These are phyloP conservation scores for Trichogramma evanescens DNA, from an alignment of 2,888 invertebrate genomes.

Conservation along the genomic window DNA sequence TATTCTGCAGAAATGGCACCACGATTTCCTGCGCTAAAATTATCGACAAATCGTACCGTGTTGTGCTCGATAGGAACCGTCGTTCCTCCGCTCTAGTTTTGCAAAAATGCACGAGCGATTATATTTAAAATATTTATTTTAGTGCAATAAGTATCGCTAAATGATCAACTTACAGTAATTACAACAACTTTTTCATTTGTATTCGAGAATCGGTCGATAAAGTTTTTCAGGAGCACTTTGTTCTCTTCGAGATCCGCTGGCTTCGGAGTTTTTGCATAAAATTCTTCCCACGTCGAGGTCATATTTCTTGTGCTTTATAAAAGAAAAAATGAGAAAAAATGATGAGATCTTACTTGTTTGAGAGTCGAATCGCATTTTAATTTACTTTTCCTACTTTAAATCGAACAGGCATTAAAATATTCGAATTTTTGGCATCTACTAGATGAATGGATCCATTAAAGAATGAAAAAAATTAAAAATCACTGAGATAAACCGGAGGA, in stretches of 20 bases:
- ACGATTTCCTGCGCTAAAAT: conserved; percentile 94
- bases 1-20: conserved; percentile 94
- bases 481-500: too few species aligned
- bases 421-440: too few species aligned
- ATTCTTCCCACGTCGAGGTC: conserved; percentile 71
- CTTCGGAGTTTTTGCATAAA: conserved; percentile 71
- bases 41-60: conserved; percentile 96
- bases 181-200: conserved; percentile 66
- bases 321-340: not conserved
- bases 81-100: conserved; percentile 83
- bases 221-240: conserved; percentile 64
- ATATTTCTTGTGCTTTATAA: conserved; percentile 23
- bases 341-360: not conserved
- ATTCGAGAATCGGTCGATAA: conserved; percentile 64
- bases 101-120: conserved; percentile 13
- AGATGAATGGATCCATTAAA: too few species aligned
- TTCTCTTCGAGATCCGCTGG: conserved; percentile 73
- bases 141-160: not conserved
- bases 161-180: conserved; percentile 61
- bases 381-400: not conserved
- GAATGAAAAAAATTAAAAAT: too few species aligned
- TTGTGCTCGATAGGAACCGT: conserved; percentile 94
- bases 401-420: too few species aligned
- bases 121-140: conserved; percentile 3
- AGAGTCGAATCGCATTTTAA: not conserved